These are phyloP conservation scores for Peromyscus californicus DNA, from an alignment of 2,113 vertebrate genomes.

Conservation along the genomic window DNA sequence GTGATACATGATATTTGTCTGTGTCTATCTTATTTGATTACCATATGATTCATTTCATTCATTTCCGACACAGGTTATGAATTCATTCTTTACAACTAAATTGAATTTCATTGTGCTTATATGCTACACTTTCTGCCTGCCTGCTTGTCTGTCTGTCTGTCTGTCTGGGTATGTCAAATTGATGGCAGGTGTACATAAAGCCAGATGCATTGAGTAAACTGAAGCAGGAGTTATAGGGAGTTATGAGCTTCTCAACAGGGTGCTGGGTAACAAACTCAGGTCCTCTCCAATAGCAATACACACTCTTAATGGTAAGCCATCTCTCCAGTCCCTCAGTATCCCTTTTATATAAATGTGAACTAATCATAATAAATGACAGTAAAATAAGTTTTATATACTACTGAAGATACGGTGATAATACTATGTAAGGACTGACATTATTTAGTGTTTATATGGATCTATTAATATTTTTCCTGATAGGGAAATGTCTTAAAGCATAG, in stretches of 20 bases:
- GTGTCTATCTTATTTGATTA: not conserved
- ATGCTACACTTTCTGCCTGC: too few species aligned
- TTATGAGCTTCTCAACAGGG: not conserved
- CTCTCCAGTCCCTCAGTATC: not conserved
- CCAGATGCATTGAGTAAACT: too few species aligned
- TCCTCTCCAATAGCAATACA: not conserved
- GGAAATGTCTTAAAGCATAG: conserved; percentile 3
- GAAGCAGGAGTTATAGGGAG: not conserved
- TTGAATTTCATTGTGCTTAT: not conserved
- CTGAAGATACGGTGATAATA: not conserved
- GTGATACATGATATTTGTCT: not conserved
- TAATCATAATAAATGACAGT: not conserved
- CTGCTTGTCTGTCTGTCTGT: not conserved
- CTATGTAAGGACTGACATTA: not conserved
- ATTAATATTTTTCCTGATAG: not conserved
- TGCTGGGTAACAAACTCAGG: not conserved
- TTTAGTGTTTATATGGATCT: not conserved
- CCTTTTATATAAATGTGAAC: not conserved
- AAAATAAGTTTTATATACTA: not conserved
- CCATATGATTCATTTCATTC: not conserved
- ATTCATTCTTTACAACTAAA: not conserved
- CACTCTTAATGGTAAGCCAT: not conserved
- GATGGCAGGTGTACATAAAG: not conserved
- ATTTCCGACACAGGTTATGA: not conserved
- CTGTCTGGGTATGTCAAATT: not conserved